These are phyloP conservation scores for Pseudomugil tenellus DNA, from an alignment of 2,797 vertebrate genomes.

Conservation along the genomic window DNA sequence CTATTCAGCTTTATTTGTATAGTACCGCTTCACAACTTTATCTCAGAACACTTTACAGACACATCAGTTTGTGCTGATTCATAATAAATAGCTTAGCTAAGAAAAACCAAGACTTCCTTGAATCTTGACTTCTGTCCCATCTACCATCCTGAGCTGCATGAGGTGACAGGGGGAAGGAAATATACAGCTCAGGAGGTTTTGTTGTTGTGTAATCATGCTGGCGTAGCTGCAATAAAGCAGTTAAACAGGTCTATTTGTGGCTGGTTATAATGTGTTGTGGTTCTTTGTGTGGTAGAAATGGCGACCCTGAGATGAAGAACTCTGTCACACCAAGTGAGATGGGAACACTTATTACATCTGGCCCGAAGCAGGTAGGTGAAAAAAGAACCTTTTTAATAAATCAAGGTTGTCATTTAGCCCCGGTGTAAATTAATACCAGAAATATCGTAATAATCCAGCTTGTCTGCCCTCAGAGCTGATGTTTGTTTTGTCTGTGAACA, in stretches of 20 bases:
- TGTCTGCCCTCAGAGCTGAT: background rate
- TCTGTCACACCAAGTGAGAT: slow-evolving; percentile 76
- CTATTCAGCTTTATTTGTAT: too few relatives aligned
- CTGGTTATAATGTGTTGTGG: slow-evolving; percentile 6
- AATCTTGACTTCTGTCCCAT: too few relatives aligned
- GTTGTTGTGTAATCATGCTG: background rate
- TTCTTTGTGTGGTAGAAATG: slow-evolving; percentile 60
- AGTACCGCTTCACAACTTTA: too few relatives aligned
- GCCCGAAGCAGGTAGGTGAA: slow-evolving; percentile 81
- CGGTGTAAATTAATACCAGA: background rate
- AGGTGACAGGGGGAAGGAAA: too few relatives aligned
- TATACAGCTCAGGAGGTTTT: too few relatives aligned
- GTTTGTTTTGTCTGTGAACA: slow-evolving; percentile 12
- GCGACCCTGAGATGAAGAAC: slow-evolving; percentile 84
- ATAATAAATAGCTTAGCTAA: too few relatives aligned
- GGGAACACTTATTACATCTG: slow-evolving; percentile 67
- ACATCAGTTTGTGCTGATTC: too few relatives aligned
- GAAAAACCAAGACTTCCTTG: too few relatives aligned
- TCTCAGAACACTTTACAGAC: too few relatives aligned
- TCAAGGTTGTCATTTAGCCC: background rate
- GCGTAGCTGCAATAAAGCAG: background rate
- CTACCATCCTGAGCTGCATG: too few relatives aligned
- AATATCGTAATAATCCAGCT: too few relatives aligned
- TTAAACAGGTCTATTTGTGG: background rate
- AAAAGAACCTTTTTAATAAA: background rate